Evolutionary conservation across 2,888 invertebrate genomes (phyloP), one percentile per base, ranked within the genome.

Genomic region (Hydrotaea cyrtoneurina): DNA sequence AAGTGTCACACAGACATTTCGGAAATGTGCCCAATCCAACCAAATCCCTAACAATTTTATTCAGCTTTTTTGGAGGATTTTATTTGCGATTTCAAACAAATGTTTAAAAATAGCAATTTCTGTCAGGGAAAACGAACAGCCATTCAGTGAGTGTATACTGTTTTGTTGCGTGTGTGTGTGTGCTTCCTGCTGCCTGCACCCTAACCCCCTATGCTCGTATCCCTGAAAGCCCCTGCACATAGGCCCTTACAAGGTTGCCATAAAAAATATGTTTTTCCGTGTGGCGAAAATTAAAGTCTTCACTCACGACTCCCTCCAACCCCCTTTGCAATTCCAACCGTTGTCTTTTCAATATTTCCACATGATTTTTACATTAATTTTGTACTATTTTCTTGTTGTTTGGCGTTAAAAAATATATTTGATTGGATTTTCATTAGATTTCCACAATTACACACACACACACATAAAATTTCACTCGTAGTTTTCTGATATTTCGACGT

Each of bases 61-160:
- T n/a, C 66, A n/a, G 26, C 46, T 10, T 19, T 46, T 71, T 23
- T n/a, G 10, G 7, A 7, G 31, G 31, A 2, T 53, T 53, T 59
- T 59, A 19, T 74, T 59, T 39, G 2, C 15, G 11, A 7, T 46
- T 26, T 26, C 23, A 53, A 57, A 31, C 26, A 57, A 26, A 46
- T 71, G 50, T 57, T 88, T 89, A 90, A 88, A 90, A 90, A 90
- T 90, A 89, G 88, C 86, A 86, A 87, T 90, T 90, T 88, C 87
- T 88, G 87, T 87, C 88, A 89, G 23, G 31, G 23, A 53, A 19
- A 46, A 71, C 43, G 43, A 13, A 13, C 43, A 43, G 10, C 15
- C 50, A 15, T 15, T n/a, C 50, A n/a, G 50, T 15, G 39, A 10
- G 17, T 39, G 23, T 53, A 72, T 66, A 55, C 66, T 62, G 23